phyloP scores from a whole-genome alignment of 2,888 invertebrate species.

The Coleophora flavipennella region DNA sequence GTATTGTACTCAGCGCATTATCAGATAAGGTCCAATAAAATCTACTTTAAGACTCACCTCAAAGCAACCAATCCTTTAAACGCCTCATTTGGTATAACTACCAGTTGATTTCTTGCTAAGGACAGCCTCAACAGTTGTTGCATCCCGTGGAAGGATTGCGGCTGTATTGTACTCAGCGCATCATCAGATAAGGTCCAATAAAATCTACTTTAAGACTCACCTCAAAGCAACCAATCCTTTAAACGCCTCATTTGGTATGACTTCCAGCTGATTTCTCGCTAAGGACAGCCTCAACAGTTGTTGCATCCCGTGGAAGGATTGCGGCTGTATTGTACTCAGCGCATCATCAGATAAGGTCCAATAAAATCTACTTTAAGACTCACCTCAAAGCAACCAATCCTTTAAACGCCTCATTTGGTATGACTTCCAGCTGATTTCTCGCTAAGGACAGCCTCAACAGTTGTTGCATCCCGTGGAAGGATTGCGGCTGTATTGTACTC shows the following conservation, averaged over 20 bases:
- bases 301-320: constrained; percentile 84
- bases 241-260: constrained; percentile 86
- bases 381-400: constrained; percentile 84
- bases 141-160: constrained; percentile 83
- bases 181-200: no score
- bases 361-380: no score
- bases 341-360: no score
- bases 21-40: no score
- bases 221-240: constrained; percentile 86
- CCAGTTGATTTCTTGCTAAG: constrained; percentile 79
- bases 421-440: constrained; percentile 75
- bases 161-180: no score
- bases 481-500: constrained; percentile 76
- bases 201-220: no score
- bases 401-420: constrained; percentile 87
- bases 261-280: constrained; percentile 77
- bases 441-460: constrained; percentile 83
- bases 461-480: constrained; percentile 88
- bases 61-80: constrained; percentile 88
- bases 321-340: constrained; percentile 75
- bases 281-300: constrained; percentile 85
- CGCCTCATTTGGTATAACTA: constrained; percentile 82
- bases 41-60: no score
- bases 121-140: constrained; percentile 85
- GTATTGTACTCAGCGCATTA: no score